Evolutionary conservation across 2,888 invertebrate species (phyloP).

Genomic region (Tipula unca): DNA sequence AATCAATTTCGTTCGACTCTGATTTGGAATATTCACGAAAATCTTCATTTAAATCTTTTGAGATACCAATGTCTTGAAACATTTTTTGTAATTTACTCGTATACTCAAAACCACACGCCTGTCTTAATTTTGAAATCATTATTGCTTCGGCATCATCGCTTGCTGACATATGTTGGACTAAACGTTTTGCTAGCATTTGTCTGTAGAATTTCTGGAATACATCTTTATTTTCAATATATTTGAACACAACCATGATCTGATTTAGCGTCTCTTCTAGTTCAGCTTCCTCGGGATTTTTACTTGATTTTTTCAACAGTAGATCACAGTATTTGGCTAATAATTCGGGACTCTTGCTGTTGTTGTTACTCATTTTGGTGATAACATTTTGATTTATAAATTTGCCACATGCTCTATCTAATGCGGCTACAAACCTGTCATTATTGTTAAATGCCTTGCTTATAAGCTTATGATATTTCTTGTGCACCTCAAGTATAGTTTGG

Average conservation of each 20-base stretch:
- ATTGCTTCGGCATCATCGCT: constrained; percentile 98
- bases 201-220: constrained; percentile 99
- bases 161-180: constrained; percentile 96
- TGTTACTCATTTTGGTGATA: constrained; percentile 84
- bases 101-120: constrained; percentile 99
- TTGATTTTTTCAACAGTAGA: constrained; percentile 90
- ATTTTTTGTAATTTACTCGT: constrained; percentile 97
- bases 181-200: constrained; percentile 96
- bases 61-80: constrained; percentile 98
- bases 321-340: constrained; percentile 97
- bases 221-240: constrained; percentile 99
- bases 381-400: constrained; percentile 96
- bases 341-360: constrained; percentile 93
- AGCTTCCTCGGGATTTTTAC: constrained; percentile 97
- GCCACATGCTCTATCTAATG: constrained; percentile 95
- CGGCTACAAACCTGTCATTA: constrained; percentile 96
- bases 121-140: constrained; percentile 99
- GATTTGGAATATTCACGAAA: constrained; percentile 77
- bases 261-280: constrained; percentile 96
- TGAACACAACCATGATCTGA: constrained; percentile 99
- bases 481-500: constrained; percentile 92
- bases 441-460: constrained; percentile 92
- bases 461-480: constrained; percentile 93
- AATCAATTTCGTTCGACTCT: constrained; percentile 67
- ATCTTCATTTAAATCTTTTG: constrained; percentile 94